These are phyloP conservation scores for Cyprinus carpio DNA, from an alignment of 2,113 vertebrate species.

Conservation along the genomic window DNA sequence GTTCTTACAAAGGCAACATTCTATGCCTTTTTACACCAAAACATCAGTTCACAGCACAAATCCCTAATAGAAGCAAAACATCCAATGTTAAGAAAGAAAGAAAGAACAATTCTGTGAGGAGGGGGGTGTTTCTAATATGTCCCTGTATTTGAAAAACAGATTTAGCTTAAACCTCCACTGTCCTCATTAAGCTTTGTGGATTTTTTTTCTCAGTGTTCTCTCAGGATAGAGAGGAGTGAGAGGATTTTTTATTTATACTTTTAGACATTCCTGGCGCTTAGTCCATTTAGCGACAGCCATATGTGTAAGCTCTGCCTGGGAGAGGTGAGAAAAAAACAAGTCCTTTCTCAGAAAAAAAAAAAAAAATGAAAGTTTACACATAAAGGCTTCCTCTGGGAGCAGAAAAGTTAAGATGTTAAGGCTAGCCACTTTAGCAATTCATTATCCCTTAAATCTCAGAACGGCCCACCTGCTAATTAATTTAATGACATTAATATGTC, in stretches of 20 bases:
- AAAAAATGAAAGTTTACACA: constrained; percentile 59
- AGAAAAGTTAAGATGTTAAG: constrained; percentile 67
- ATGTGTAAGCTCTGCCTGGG: background rate
- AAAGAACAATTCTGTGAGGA: background rate
- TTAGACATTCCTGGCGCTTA: constrained; percentile 23
- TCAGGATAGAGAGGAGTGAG: background rate
- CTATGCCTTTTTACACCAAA: background rate
- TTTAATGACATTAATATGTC: constrained; percentile 68
- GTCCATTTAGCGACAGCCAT: constrained; percentile 17
- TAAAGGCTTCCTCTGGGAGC: constrained; percentile 58
- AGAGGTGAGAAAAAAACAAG: constrained; percentile 19
- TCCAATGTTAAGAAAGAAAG: background rate
- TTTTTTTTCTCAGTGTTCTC: constrained; percentile 24
- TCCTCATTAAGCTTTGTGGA: background rate
- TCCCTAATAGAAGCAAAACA: background rate
- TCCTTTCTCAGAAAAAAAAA: constrained; percentile 19
- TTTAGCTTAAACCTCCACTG: background rate
- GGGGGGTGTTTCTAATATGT: background rate
- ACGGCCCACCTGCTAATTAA: constrained; percentile 72
- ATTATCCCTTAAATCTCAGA: constrained; percentile 67
- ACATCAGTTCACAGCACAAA: background rate
- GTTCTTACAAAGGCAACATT: too few relatives aligned
- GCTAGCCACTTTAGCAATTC: constrained; percentile 62
- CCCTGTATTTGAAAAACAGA: constrained; percentile 21
- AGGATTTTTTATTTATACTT: constrained; percentile 9